Conservation (phyloP, 2,888 invertebrate species). For the Fragum fragum region DNA sequence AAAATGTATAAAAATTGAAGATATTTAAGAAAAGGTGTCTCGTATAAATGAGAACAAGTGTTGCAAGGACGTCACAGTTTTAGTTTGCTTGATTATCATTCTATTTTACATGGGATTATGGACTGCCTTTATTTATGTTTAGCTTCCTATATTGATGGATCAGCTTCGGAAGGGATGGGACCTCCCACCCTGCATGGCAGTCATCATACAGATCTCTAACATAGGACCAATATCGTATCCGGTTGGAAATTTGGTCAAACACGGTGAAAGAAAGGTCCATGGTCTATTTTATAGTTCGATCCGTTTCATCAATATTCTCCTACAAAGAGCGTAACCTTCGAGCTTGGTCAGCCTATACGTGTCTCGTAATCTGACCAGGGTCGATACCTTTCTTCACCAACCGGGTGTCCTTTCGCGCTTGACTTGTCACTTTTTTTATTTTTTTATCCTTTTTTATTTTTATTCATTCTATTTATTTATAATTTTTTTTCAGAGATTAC, state of each 20-base stretch:
- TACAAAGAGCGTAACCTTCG: no score
- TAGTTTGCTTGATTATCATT: constrained; percentile 89
- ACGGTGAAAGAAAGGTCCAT: constrained; percentile 84
- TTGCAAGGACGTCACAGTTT: constrained; percentile 47
- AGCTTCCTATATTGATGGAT: constrained; percentile 94
- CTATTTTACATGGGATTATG: constrained; percentile 92
- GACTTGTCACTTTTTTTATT: no score
- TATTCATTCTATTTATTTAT: no score
- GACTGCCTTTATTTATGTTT: constrained; percentile 95
- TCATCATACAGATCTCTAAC: constrained; percentile 94
- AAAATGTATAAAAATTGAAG: no score
- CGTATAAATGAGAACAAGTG: no score
- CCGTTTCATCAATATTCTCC: no score
- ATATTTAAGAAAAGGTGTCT: no score
- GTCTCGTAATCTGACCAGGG: no score
- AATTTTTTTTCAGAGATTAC: not conserved
- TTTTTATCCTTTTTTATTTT: no score
- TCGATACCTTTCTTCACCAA: no score
- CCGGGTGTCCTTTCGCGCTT: no score
- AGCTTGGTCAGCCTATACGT: no score
- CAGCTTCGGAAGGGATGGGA: constrained; percentile 95
- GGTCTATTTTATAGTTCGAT: constrained; percentile 87
- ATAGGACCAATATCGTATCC: constrained; percentile 90
- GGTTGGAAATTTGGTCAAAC: constrained; percentile 39
- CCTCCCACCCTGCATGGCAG: constrained; percentile 93